A percentile compares a stretch with the other conserved stretches of the same genome.
Evolutionary conservation across 2,888 invertebrate genomes (phyloP).

Genomic region (Hirtodrosophila duncani): DNA sequence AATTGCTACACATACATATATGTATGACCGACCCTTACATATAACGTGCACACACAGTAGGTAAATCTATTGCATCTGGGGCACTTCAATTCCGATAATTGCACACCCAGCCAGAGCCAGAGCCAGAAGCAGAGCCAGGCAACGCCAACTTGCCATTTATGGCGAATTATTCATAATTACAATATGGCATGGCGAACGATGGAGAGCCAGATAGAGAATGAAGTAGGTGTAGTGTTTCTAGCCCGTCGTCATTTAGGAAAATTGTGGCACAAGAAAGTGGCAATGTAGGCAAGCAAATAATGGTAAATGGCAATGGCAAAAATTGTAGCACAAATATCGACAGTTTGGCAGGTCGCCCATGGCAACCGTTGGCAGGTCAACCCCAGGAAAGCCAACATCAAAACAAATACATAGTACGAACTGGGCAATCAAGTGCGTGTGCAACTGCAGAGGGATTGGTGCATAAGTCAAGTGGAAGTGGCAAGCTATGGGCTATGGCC

Average conservation of each 20-base stretch:
- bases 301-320: conserved; percentile 6
- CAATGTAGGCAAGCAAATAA: background rate
- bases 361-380: conserved; percentile 67
- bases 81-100: conserved; percentile 64
- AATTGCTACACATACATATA: background rate
- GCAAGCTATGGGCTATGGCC: conserved; percentile 12
- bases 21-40: background rate
- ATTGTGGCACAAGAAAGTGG: conserved; percentile 3
- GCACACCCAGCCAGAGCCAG: conserved; percentile 18
- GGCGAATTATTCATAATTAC: conserved; percentile 64
- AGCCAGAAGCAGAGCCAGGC: background rate
- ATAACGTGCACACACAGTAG: background rate
- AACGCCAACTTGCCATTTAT: conserved; percentile 52
- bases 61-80: conserved; percentile 34
- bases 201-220: conserved; percentile 15
- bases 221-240: conserved; percentile 6
- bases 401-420: conserved; percentile 14
- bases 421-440: conserved; percentile 10
- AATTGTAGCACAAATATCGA: conserved; percentile 57
- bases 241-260: conserved; percentile 12
- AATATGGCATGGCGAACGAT: conserved; percentile 24
- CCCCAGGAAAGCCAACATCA: conserved; percentile 29
- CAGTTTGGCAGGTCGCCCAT: conserved; percentile 65
- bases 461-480: conserved; percentile 20
- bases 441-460: conserved; percentile 17